Evolutionary conservation across 1,140 invertebrate genomes (phyloP).

Genomic region (Drosophila melanogaster): DNA sequence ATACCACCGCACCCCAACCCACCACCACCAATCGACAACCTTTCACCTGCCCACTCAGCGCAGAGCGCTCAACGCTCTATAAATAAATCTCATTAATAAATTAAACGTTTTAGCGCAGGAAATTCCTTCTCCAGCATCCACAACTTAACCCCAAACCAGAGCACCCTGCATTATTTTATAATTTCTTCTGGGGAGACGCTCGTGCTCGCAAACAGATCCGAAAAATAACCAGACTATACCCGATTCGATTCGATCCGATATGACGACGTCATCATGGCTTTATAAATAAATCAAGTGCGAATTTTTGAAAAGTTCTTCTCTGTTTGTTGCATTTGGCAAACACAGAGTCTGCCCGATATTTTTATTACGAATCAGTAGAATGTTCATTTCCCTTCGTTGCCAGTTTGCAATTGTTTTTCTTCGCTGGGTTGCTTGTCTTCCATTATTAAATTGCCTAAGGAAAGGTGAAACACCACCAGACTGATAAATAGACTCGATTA

Average conservation of each 20-base stretch:
- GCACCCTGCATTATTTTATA: slow-evolving; percentile 2
- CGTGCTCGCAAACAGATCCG: slow-evolving; percentile 26
- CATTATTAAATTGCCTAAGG: slow-evolving; percentile 46
- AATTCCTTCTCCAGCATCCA: slow-evolving; percentile 43
- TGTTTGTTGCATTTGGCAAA: slow-evolving; percentile 29
- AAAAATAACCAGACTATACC: slow-evolving; percentile 19
- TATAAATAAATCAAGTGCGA: slow-evolving; percentile 56
- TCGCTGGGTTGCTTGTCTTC: slow-evolving; percentile 9
- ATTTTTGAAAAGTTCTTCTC: slow-evolving; percentile 9
- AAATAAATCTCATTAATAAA: slow-evolving; percentile 83
- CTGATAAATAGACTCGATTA: slow-evolving; percentile 57
- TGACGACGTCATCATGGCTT: slow-evolving; percentile 50
- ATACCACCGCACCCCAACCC: too few species aligned
- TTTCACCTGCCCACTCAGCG: slow-evolving; percentile 61
- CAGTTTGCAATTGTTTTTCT: slow-evolving; percentile 48
- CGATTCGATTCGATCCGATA: slow-evolving; percentile 12
- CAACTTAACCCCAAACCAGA: neutral
- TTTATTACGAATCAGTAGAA: slow-evolving; percentile 51
- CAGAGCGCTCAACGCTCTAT: slow-evolving; percentile 50
- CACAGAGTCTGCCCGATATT: slow-evolving; percentile 1
- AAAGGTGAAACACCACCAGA: slow-evolving; percentile 4
- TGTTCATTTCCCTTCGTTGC: slow-evolving; percentile 62
- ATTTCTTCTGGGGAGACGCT: slow-evolving; percentile 22
- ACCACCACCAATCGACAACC: slow-evolving; percentile 20
- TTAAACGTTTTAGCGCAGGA: slow-evolving; percentile 77